These are phyloP conservation scores for Ennomos quercinarius DNA, from an alignment of 2,888 invertebrate species.

Conservation along the genomic window DNA sequence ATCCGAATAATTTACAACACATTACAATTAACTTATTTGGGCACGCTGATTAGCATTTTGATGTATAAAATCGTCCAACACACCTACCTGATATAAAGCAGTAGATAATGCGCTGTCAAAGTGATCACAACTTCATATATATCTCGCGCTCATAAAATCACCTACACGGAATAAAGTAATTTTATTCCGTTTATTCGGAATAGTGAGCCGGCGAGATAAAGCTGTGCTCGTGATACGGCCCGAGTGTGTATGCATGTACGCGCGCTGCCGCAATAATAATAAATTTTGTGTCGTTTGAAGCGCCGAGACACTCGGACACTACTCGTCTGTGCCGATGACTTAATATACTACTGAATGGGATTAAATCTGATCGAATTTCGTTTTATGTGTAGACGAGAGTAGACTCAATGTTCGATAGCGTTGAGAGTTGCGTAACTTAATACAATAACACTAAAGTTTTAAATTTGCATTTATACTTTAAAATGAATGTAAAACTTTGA, in stretches of 20 bases:
- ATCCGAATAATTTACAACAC: conserved; percentile 38
- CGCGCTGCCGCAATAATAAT: conserved; percentile 82
- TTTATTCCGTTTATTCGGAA: conserved; percentile 62
- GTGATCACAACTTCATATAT: conserved; percentile 59
- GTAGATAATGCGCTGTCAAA: conserved; percentile 50
- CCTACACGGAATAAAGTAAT: conserved; percentile 58
- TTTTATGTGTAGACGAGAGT: conserved; percentile 19
- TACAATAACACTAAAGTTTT: conserved; percentile 7
- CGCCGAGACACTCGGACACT: conserved; percentile 58
- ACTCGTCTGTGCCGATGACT: conserved; percentile 34
- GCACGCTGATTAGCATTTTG: conserved; percentile 28
- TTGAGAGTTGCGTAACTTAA: conserved; percentile 13
- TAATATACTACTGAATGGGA: conserved; percentile 40
- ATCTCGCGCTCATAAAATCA: conserved; percentile 55
- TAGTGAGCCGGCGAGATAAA: conserved; percentile 73
- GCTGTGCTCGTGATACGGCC: conserved; percentile 82
- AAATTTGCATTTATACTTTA: conserved; percentile 16
- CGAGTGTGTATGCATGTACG: conserved; percentile 84
- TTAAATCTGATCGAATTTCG: conserved; percentile 32
- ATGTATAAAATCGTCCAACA: conserved; percentile 30
- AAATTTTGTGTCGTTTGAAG: conserved; percentile 83
- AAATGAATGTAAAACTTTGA: not conserved
- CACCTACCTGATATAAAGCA: conserved; percentile 41
- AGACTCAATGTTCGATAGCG: conserved; percentile 10
- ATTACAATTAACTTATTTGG: conserved; percentile 37